These are phyloP conservation scores for Epinephelus lanceolatus DNA, from an alignment of 2,113 vertebrate species.

Conservation along the genomic window DNA sequence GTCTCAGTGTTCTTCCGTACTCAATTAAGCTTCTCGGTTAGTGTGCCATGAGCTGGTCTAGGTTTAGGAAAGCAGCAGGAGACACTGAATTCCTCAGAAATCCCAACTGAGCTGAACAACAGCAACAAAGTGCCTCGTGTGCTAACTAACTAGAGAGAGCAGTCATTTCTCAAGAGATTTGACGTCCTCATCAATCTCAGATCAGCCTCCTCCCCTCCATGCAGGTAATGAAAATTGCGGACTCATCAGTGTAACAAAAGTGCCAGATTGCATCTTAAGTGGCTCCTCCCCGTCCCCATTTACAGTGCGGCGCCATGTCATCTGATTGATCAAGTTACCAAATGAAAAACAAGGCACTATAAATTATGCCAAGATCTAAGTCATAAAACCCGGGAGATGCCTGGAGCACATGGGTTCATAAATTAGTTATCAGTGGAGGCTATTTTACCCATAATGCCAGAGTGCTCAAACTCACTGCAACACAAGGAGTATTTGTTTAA, in stretches of 20 bases:
- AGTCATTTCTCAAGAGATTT: constrained; percentile 26
- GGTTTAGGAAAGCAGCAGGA: background rate
- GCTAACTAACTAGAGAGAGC: background rate
- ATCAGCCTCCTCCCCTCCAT: constrained; percentile 19
- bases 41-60: background rate
- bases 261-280: constrained; percentile 22
- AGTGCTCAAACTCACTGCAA: constrained; percentile 6
- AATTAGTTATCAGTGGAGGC: constrained; percentile 18
- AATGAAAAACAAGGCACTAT: constrained; percentile 55
- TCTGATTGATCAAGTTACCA: constrained; percentile 47
- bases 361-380: constrained; percentile 50
- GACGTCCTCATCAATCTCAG: constrained; percentile 40
- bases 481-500: constrained; percentile 37
- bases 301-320: constrained; percentile 25
- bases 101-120: background rate
- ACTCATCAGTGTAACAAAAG: constrained; percentile 49
- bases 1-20: background rate
- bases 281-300: constrained; percentile 29
- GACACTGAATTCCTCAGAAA: constrained; percentile 4
- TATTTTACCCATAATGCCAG: constrained; percentile 29
- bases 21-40: background rate
- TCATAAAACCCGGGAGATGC: constrained; percentile 44
- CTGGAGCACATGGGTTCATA: constrained; percentile 27
- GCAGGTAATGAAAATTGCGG: constrained; percentile 50
- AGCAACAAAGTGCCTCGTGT: constrained; percentile 21